Conservation (phyloP, 2,888 invertebrate species). For the Sialis fuliginosa region DNA sequence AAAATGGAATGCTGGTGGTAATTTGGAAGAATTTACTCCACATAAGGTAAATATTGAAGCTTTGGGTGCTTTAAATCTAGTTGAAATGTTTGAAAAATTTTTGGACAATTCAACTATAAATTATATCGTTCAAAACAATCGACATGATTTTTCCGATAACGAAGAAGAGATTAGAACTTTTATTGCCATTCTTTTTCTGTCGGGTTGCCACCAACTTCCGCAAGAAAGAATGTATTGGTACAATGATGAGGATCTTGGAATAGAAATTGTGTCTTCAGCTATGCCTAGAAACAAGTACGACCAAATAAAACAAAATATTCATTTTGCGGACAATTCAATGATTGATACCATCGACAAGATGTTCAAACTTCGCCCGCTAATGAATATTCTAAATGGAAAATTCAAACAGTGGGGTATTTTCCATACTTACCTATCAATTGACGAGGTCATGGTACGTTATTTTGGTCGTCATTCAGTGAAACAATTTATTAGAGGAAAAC, state of each 20-base stretch:
- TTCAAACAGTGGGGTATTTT: not conserved
- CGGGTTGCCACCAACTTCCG: constrained; percentile 16
- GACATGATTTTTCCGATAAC: constrained; percentile 2
- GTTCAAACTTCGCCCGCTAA: not conserved
- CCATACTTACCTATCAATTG: not conserved
- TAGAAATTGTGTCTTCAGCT: constrained; percentile 13
- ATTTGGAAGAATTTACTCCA: no score
- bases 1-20: no score
- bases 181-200: constrained; percentile 12
- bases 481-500: constrained; percentile 3
- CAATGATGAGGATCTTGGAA: constrained; percentile 15
- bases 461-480: constrained; percentile 1
- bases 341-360: constrained; percentile 1
- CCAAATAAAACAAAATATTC: constrained; percentile 9
- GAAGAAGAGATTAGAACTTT: constrained; percentile 6
- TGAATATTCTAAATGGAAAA: not conserved
- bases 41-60: no score
- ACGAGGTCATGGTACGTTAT: constrained; percentile 1
- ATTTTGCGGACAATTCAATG: constrained; percentile 9
- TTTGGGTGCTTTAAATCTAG: no score
- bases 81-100: no score
- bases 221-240: constrained; percentile 16
- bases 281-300: constrained; percentile 14
- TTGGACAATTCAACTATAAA: no score
- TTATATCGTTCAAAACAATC: constrained; percentile 1